Percentiles rank a stretch among this genome's conserved stretches.
Conservation (phyloP, 2,113 vertebrate species). For the Datnioides undecimradiatus region DNA sequence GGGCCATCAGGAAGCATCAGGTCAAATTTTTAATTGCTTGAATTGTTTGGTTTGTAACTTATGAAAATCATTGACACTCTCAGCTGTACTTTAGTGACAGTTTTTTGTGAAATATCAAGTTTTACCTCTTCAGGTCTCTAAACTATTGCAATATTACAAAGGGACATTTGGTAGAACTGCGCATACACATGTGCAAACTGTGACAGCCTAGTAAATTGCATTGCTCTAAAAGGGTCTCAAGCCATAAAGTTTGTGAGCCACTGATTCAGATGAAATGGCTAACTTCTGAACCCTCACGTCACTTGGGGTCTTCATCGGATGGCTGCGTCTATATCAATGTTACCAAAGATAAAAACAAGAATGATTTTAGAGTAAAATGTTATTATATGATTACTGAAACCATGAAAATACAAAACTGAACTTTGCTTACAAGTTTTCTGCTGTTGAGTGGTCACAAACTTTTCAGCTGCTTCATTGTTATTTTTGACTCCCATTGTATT, state of each 20-base stretch:
- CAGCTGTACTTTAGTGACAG: background rate
- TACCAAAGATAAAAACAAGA: background rate
- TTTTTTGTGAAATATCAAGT: background rate
- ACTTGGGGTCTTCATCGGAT: background rate
- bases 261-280: background rate
- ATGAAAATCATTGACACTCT: background rate
- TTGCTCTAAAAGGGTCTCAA: no score
- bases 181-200: no score
- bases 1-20: background rate
- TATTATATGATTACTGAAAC: background rate
- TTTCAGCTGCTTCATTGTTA: constrained; percentile 20
- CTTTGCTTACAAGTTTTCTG: background rate
- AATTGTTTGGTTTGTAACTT: background rate
- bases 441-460: constrained; percentile 1
- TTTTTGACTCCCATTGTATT: background rate
- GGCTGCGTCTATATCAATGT: background rate
- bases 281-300: background rate
- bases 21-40: background rate
- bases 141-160: background rate
- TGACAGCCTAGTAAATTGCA: no score
- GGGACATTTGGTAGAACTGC: no score
- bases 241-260: no score
- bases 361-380: background rate
- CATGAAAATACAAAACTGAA: background rate
- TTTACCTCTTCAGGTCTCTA: background rate